These are phyloP conservation scores for Ophiothrix spiculata DNA, from an alignment of 35 echinoderm and acorn worm species.

Conservation along the genomic window DNA sequence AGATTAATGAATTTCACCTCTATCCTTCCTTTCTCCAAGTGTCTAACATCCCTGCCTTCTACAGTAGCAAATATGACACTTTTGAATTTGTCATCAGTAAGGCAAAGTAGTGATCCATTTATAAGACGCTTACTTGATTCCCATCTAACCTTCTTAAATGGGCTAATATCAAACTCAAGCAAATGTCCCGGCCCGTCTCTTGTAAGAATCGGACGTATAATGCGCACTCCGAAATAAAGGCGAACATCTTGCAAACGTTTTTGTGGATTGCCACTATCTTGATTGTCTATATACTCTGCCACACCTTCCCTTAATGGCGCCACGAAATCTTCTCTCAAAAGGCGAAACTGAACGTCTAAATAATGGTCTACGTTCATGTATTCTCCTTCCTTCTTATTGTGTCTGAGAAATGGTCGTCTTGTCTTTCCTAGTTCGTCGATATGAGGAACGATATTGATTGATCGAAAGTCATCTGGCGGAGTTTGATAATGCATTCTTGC, in stretches of 20 bases:
- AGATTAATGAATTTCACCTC: not conserved
- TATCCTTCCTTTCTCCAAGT: constrained; percentile 20
- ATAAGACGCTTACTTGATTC: constrained; percentile 52
- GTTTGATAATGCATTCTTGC: not conserved
- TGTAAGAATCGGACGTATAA: not conserved
- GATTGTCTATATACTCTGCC: constrained; percentile 21
- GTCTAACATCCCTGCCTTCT: constrained; percentile 24
- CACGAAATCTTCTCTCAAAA: constrained; percentile 68
- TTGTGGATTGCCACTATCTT: not conserved
- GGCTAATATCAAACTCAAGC: constrained; percentile 41
- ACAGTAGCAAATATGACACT: constrained; percentile 46
- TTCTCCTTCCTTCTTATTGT: constrained; percentile 40
- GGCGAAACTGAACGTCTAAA: constrained; percentile 64
- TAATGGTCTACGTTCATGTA: constrained; percentile 51
- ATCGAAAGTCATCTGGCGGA: constrained; percentile 76
- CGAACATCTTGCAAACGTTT: constrained; percentile 34
- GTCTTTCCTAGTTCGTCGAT: constrained; percentile 12
- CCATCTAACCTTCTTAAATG: constrained; percentile 49
- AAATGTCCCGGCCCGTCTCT: not conserved
- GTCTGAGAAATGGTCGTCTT: constrained; percentile 50
- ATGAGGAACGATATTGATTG: constrained; percentile 44
- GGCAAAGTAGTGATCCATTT: constrained; percentile 43
- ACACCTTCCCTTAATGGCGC: constrained; percentile 51
- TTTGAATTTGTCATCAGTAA: constrained; percentile 48
- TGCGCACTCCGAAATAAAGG: constrained; percentile 30